phyloP scores from a whole-genome alignment of 2,888 invertebrate genomes.

The Augiades crinisus region DNA sequence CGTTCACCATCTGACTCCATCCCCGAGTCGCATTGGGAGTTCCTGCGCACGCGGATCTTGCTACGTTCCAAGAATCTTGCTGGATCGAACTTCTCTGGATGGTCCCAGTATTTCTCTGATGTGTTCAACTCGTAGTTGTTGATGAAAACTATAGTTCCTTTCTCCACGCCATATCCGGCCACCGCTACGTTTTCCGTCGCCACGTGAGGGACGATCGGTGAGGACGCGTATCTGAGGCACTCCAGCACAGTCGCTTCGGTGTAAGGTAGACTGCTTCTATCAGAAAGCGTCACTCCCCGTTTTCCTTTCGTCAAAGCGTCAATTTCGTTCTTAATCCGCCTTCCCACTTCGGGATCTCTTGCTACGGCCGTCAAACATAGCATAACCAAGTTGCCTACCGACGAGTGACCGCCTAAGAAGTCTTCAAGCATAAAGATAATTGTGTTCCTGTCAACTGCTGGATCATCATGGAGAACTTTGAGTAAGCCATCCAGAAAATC shows the following conservation, averaged over 20 bases:
- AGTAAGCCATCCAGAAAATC: conserved; percentile 92
- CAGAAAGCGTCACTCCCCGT: conserved; percentile 82
- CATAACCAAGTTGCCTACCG: conserved; percentile 92
- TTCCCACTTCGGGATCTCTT: conserved; percentile 83
- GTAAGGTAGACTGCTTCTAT: conserved; percentile 86
- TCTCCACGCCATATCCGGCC: conserved; percentile 86
- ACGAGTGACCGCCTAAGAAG: conserved; percentile 93
- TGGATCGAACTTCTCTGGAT: conserved; percentile 87
- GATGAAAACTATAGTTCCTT: conserved; percentile 90
- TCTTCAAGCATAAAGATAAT: conserved; percentile 93
- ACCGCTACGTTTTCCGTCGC: conserved; percentile 89
- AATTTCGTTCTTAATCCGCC: conserved; percentile 85
- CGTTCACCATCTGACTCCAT: conserved; percentile 77
- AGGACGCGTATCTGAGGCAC: conserved; percentile 89
- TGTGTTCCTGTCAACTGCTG: conserved; percentile 87
- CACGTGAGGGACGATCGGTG: conserved; percentile 95
- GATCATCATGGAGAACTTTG: conserved; percentile 84
- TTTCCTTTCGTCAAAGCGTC: conserved; percentile 81
- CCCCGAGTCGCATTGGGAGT: conserved; percentile 78
- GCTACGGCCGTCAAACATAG: conserved; percentile 86
- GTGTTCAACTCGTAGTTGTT: conserved; percentile 92
- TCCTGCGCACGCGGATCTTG: conserved; percentile 56
- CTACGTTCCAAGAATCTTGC: conserved; percentile 85
- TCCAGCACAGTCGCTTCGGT: conserved; percentile 92
- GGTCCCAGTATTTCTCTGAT: conserved; percentile 86